Percentiles rank a stretch among this genome's conserved stretches.
These are phyloP conservation scores for Moxostoma hubbsi DNA, from an alignment of 2,797 vertebrate genomes.

Conservation along the genomic window DNA sequence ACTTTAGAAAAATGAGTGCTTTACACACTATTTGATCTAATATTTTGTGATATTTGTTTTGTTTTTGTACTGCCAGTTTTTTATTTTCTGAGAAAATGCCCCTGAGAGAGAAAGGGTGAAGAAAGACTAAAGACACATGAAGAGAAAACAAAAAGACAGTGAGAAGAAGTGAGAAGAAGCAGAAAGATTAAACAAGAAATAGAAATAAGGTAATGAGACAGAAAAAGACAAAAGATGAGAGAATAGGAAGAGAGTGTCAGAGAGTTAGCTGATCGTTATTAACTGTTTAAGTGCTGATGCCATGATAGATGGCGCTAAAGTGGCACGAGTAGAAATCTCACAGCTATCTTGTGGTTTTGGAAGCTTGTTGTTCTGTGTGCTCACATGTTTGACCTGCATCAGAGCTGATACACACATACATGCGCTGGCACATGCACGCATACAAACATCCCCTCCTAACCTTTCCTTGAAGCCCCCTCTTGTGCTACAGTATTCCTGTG, in stretches of 20 bases:
- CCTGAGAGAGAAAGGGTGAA: no score
- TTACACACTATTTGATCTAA: no score
- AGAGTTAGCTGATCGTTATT: constrained; percentile 71
- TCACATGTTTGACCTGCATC: constrained; percentile 85
- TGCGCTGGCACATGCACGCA: constrained; percentile 33
- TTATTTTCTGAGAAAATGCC: no score
- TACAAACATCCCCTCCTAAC: not conserved
- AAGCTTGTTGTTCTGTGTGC: constrained; percentile 83
- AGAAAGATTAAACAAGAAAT: constrained; percentile 4
- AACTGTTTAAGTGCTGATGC: constrained; percentile 83
- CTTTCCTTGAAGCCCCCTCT: not conserved
- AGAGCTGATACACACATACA: constrained; percentile 77
- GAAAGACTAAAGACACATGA: no score
- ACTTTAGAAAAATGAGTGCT: no score
- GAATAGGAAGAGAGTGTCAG: no score
- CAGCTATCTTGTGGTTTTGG: constrained; percentile 85
- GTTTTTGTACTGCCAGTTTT: no score
- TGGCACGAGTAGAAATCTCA: constrained; percentile 86
- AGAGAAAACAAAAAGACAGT: not conserved
- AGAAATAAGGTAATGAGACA: not conserved
- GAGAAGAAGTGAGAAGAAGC: no score
- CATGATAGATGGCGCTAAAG: constrained; percentile 87
- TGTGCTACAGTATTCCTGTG: constrained; percentile 43
- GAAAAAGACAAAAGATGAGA: no score
- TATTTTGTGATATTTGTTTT: no score